phyloP scores from a whole-genome alignment of 2,797 vertebrate species.

The Melanotaenia pygmaea region DNA sequence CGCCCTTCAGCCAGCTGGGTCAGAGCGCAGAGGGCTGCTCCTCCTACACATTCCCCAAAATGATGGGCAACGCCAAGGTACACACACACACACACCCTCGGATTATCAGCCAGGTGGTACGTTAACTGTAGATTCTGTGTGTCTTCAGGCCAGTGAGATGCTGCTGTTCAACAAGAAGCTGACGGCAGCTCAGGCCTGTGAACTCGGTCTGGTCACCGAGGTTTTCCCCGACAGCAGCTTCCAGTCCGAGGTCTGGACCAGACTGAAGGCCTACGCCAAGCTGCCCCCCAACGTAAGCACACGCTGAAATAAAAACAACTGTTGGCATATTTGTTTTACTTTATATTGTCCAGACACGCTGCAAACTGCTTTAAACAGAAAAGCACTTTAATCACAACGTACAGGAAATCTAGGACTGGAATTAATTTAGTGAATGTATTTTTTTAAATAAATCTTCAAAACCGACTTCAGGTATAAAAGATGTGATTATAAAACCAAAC shows the following conservation, averaged over 20 bases:
- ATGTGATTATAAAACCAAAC: no score
- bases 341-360: no score
- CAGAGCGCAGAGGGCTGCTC: slow-evolving; percentile 93
- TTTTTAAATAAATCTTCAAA: no score
- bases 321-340: no score
- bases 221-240: slow-evolving; percentile 91
- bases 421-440: no score
- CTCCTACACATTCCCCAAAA: slow-evolving; percentile 91
- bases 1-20: slow-evolving; percentile 90
- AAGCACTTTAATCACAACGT: no score
- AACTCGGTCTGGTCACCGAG: slow-evolving; percentile 88
- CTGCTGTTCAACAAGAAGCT: slow-evolving; percentile 92
- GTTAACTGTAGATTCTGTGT: no score
- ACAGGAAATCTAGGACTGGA: no score
- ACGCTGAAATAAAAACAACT: not conserved
- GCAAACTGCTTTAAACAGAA: no score
- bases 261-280: slow-evolving; percentile 83
- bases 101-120: no score
- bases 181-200: slow-evolving; percentile 87
- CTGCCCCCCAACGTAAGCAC: slow-evolving; percentile 85
- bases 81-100: no score
- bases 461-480: no score
- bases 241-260: slow-evolving; percentile 88
- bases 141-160: slow-evolving; percentile 87
- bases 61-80: slow-evolving; percentile 91